Base-by-base conservation (phyloP, 2,113 vertebrate genomes). In the Daubentonia madagascariensis region DNA sequence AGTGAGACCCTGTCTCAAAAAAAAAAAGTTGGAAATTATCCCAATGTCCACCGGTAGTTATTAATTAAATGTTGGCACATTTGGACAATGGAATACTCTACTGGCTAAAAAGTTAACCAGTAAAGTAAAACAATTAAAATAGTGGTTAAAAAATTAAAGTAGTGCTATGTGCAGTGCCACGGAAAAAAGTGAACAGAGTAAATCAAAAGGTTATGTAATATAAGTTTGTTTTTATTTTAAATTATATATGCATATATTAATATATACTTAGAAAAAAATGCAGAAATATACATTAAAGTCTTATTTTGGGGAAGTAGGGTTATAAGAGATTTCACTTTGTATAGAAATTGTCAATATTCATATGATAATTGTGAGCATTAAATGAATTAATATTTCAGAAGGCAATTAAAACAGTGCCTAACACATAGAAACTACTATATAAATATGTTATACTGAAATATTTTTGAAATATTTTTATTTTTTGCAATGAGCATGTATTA, bases 41-140 rank as follows among this genome's bases (percentile, higher is more conserved):
- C 57, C 32, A 84, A 16, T 88, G 25, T 59, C 65, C n/a, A 70
- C 13, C 85, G 67, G 16, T 57, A 85, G 37, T 57, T 89, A 68
- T 40, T 85, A 70, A 96, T 72, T 85, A 96, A 90, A 90, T 65
- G 16, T 30, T 93, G 50, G 30, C 61, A 91, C 35, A 68, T 83
- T 96, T 95, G 89, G 43, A 61, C 52, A 93, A 70, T 48, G 72
- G 37, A 92, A 89, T 94, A 92, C 11, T 92, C 80, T 79, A 73
- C 45, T 89, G 18, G 57, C 84, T 89, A 86, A 87, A 90, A 87
- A 91, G 52, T 16, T 73, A 81, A 30, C 40, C 43, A 32, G 25
- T 59, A 79, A 40, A 57, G 37, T 43, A 68, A 61, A 61, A 67
- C 17, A 68, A 35, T 54, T 54, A 92, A 84, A 72, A 16, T 61